Base-by-base conservation (phyloP, 2,797 vertebrate genomes). In the Syngnathus rostellatus region DNA sequence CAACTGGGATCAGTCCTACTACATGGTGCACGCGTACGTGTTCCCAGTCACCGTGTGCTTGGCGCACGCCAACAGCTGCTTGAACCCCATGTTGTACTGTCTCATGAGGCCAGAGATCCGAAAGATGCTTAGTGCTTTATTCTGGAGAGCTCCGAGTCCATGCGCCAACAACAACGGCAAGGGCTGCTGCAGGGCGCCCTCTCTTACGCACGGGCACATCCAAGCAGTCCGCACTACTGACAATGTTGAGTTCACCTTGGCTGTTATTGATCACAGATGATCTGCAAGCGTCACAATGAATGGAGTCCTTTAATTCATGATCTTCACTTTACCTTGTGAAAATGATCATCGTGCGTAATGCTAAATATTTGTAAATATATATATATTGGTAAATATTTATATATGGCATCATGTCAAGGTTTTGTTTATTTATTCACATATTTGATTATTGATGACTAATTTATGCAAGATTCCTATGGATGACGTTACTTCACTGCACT, bases 31-130 rank as follows among this genome's bases (percentile, higher is more conserved):
- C 83, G 88, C 91, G 0, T 93, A 92, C 19, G 87, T 92, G 45
- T 92, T 92, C 74, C 92, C 92, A 0, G 77, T 92, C 31, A 92
- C 91, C 0, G 89, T 93, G 46, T 92, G 92, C 68, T 66, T 93
- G 46, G 92, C 91, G 14, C 91, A 93, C 65, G 81, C 89, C 0
- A 92, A 93, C 80, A 93, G 92, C 80, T 93, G 92, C 57, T 63
- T 92, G 68, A 92, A 93, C 72, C 92, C 92, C 8, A 79, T 92
- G 21, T 79, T 93, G 2, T 92, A 93, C 70, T 93, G 91, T 48
- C 84, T 93, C 43, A 91, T 92, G 84, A 82, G 92, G 55, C 85
- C 88, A 0, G 91, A 93, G 85, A 92, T 93, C 73, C 82, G 92
- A 62, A 90, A 91, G 76, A 88, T 87, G 83, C 80, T 93, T 19